Conservation (phyloP, 1,140 invertebrate genomes). For the Drosophila burlai region DNA sequence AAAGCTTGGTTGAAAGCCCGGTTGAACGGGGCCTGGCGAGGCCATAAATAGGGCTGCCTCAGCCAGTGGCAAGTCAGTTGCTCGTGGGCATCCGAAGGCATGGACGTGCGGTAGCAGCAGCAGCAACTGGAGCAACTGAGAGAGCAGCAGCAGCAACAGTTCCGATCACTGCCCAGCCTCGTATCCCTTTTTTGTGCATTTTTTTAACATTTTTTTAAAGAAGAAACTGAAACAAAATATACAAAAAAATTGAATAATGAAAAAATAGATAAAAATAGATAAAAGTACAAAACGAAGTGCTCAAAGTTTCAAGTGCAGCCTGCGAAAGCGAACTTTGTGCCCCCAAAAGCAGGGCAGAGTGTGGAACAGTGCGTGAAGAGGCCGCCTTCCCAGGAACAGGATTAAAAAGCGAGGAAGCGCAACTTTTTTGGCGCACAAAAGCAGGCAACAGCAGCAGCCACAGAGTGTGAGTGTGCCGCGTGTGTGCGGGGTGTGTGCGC, state of each 20-base stretch:
- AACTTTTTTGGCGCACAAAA: constrained; percentile 30
- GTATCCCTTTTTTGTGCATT: not conserved
- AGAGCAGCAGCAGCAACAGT: constrained; percentile 12
- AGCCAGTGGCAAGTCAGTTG: constrained; percentile 56
- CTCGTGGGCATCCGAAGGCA: constrained; percentile 55
- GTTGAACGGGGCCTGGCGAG: constrained; percentile 33
- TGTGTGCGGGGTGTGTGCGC: constrained; percentile 1
- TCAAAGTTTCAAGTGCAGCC: constrained; percentile 13
- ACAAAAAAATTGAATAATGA: not conserved
- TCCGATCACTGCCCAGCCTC: constrained; percentile 16
- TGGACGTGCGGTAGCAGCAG: constrained; percentile 45
- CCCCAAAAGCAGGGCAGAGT: not conserved
- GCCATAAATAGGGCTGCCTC: constrained; percentile 43
- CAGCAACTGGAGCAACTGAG: constrained; percentile 1
- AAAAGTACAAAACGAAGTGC: not conserved
- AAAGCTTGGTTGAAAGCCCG: constrained; percentile 5
- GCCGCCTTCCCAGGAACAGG: not conserved
- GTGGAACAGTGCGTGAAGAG: constrained; percentile 18
- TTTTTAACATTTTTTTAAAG: constrained; percentile 22
- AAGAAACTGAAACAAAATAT: not conserved
- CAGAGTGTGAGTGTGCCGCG: not conserved
- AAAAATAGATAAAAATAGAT: not conserved
- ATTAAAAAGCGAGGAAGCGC: constrained; percentile 16
- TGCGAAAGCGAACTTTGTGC: not conserved
- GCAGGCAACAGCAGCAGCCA: constrained; percentile 9